phyloP scores from a whole-genome alignment of 2,113 vertebrate species.

The Eolophus roseicapilla region DNA sequence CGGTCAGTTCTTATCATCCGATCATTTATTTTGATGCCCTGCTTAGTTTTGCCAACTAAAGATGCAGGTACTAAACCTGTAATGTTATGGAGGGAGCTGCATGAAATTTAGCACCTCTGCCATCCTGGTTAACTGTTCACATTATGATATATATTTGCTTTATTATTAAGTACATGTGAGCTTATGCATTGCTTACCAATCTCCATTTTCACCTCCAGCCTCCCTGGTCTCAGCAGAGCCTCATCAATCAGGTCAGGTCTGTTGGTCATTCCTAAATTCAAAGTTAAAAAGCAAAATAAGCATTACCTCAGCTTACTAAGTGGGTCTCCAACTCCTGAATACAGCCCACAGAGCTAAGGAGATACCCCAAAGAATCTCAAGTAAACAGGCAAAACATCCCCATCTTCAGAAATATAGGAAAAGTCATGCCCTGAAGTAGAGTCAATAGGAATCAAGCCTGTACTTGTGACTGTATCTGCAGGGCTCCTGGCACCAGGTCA shows the following conservation, averaged over 20 bases:
- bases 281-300: not conserved
- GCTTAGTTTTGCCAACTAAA: not conserved
- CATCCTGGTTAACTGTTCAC: not conserved
- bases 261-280: slow-evolving; percentile 93
- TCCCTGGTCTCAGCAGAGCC: slow-evolving; percentile 91
- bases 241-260: slow-evolving; percentile 97
- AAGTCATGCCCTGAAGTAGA: not conserved
- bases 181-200: slow-evolving; percentile 80
- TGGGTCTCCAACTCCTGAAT: not conserved
- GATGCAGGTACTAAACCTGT: not conserved
- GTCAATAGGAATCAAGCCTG: not conserved
- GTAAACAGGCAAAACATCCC: not conserved
- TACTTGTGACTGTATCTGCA: not conserved
- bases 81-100: not conserved
- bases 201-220: slow-evolving; percentile 98
- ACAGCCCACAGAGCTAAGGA: not conserved
- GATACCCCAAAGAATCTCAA: not conserved
- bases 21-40: not conserved
- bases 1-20: not conserved
- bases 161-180: not conserved
- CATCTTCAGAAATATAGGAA: not conserved
- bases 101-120: not conserved
- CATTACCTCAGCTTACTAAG: not conserved
- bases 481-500: not conserved
- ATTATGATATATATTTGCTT: rapidly evolving